Evolutionary conservation across 2,797 vertebrate species (phyloP), one percentile per base, ranked within the genome.

Genomic region (Malacoctenus gilli): DNA sequence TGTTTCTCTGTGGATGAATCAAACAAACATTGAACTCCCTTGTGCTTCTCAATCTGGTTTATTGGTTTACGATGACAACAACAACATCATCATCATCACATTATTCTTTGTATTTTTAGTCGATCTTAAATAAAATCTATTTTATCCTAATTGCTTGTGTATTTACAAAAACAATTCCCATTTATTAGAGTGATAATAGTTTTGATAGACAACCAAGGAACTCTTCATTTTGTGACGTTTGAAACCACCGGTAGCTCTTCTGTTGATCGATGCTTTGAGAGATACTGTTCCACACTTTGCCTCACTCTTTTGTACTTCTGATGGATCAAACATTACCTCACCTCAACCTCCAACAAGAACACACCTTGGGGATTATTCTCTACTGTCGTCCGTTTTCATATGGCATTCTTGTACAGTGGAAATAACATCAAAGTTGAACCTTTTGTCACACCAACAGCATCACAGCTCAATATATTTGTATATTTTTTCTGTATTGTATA

Each of bases 1-100:
- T 87, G 84, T 91, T 90, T 90, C 89, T 87, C 64, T 86, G 88
- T 90, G 87, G 86, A 89, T 89, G 88, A 89, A 91, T 91, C 89
- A 87, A 85, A 67, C 61, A 77, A 79, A 85, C 65, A 77, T 77
- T 74, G 70, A 66, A 28, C 76, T 79, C 61, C 77, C 79, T 62
- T 38, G 65, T 48, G 51, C 47, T 79, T 75, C 57, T 71, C 49
- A 72, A 75, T 44, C 55, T 56, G 51, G 48, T 31, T 82, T 42
- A 68, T 72, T n/a, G n/a, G n/a, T n/a, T n/a, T n/a, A n/a, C n/a
- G n/a, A n/a, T 39, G 61, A 59, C 35, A 46, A 14, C 20, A 41
- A 47, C 18, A 59, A 39, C 5, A 61, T 65, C 59, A 62, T 28
- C 18, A 68, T 54, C 52, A 67, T 20, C 31, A 22, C 43, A 72